phyloP scores from a whole-genome alignment of 2,113 vertebrate genomes.

The Megaceryle torquata region DNA sequence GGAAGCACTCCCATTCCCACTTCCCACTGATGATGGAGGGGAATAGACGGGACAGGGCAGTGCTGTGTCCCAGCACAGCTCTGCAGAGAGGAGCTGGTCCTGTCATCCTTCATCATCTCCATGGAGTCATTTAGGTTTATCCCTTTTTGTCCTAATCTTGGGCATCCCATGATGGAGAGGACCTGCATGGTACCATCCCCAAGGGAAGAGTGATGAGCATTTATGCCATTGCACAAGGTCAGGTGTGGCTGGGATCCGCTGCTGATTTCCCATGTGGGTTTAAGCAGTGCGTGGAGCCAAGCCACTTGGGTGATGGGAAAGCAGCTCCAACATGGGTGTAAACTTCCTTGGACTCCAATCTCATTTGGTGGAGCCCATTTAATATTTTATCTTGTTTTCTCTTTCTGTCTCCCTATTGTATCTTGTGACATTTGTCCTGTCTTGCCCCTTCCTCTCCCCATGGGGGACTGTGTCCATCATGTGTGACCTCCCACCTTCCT shows the following conservation, averaged over 20 bases:
- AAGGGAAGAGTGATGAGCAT: not conserved
- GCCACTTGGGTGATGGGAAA: not conserved
- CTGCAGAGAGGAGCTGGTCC: not conserved
- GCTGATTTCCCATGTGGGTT: not conserved
- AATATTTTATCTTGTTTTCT: slow-evolving; percentile 56
- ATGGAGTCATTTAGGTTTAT: not conserved
- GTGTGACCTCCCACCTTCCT: slow-evolving; percentile 42
- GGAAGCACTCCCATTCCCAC: not conserved
- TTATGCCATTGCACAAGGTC: not conserved
- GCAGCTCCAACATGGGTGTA: not conserved
- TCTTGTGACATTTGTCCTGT: slow-evolving; percentile 56
- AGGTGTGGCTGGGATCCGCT: not conserved
- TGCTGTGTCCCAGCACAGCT: fast-evolving
- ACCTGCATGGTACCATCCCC: not conserved
- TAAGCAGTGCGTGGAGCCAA: not conserved
- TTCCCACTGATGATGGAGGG: not conserved
- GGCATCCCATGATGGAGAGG: not conserved
- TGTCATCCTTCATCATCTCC: not conserved
- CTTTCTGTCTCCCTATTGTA: slow-evolving; percentile 38
- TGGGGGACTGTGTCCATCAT: slow-evolving; percentile 55
- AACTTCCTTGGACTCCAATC: not conserved
- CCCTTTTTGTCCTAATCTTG: not conserved
- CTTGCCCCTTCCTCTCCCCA: slow-evolving; percentile 5
- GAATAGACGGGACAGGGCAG: not conserved
- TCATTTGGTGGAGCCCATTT: not conserved